These are phyloP conservation scores for Tiliacea citrago DNA, from an alignment of 2,888 invertebrate species.

Conservation along the genomic window DNA sequence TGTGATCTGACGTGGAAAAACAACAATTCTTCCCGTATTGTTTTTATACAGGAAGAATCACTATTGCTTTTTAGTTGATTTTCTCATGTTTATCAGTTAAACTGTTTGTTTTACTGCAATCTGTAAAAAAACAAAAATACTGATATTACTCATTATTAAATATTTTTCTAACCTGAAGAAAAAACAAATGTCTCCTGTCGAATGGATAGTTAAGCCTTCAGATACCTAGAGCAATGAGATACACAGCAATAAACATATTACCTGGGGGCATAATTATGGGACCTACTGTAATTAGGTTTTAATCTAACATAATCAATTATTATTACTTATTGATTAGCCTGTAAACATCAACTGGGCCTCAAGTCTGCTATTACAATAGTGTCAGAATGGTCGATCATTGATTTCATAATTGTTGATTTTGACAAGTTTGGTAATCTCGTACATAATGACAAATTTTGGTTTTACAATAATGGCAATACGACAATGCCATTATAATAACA, in stretches of 20 bases:
- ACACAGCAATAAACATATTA: background rate
- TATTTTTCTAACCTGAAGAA: background rate
- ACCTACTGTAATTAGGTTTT: background rate
- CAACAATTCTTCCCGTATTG: background rate
- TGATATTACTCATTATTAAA: background rate
- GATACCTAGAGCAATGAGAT: background rate
- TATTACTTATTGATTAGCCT: background rate
- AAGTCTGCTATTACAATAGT: no score
- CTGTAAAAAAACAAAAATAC: background rate
- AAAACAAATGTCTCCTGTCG: background rate
- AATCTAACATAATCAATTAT: background rate
- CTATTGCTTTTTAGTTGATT: no score
- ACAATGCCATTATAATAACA: no score
- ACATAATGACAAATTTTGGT: no score
- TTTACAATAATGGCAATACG: no score
- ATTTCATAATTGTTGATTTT: no score
- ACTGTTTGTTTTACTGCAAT: background rate
- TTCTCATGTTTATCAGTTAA: no score
- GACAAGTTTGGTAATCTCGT: no score
- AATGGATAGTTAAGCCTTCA: no score
- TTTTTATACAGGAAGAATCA: no score
- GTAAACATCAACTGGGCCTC: no score
- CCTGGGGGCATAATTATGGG: background rate
- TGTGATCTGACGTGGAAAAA: background rate
- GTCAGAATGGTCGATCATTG: no score